Evolutionary conservation across 2,888 invertebrate species (phyloP).

Genomic region (Ophioninae sp.): DNA sequence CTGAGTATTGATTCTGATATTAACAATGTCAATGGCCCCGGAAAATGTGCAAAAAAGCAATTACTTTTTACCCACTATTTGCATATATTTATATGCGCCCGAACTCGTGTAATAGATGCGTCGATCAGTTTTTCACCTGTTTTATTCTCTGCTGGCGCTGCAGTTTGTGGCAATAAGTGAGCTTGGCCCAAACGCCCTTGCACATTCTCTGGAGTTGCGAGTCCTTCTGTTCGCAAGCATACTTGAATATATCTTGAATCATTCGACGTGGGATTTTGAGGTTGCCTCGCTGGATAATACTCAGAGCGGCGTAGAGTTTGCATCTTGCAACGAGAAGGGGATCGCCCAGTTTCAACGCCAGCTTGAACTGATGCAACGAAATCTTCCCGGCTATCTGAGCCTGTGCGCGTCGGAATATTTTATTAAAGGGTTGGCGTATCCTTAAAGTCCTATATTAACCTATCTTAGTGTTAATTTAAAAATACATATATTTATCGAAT

Average conservation of each 20-base stretch:
- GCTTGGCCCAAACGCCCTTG: conserved; percentile 92
- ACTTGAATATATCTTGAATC: conserved; percentile 83
- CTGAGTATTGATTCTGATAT: not conserved
- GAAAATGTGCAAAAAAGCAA: not conserved
- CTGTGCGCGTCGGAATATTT: conserved; percentile 81
- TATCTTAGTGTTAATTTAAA: too few species aligned
- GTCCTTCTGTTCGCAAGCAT: conserved; percentile 83
- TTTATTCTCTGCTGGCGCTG: conserved; percentile 67
- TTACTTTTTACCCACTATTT: not conserved
- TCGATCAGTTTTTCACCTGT: conserved; percentile 38
- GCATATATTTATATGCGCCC: not conserved
- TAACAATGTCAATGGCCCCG: not conserved
- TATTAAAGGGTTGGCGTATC: conserved; percentile 11
- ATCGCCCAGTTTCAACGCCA: conserved; percentile 92
- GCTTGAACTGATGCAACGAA: conserved; percentile 90
- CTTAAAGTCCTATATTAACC: conserved; percentile 33
- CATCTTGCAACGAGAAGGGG: conserved; percentile 91
- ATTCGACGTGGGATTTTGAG: conserved; percentile 85
- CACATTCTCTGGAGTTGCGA: conserved; percentile 90
- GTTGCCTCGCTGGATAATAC: conserved; percentile 91
- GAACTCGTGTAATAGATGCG: not conserved
- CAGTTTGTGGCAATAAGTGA: conserved; percentile 84
- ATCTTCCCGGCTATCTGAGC: conserved; percentile 95
- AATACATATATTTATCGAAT: too few species aligned
- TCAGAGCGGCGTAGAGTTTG: conserved; percentile 92